These are phyloP conservation scores for Rhombomys opimus DNA, from an alignment of 2,113 vertebrate species.

Conservation along the genomic window DNA sequence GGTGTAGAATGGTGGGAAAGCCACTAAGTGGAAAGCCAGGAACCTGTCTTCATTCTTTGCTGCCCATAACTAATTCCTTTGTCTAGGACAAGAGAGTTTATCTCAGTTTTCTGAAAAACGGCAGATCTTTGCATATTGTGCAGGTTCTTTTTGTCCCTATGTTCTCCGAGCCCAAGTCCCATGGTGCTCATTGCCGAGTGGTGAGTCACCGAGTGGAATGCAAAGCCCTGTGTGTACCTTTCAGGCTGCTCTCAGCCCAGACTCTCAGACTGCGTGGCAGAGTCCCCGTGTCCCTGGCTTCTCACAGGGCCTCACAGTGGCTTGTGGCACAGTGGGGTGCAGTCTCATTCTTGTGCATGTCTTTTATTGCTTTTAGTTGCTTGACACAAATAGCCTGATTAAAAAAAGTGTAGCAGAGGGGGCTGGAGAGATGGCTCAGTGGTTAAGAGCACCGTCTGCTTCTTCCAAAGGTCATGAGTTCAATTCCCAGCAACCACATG, in stretches of 20 bases:
- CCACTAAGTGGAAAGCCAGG: neutral
- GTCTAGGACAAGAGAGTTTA: neutral
- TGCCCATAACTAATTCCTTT: neutral
- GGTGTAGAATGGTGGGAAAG: neutral
- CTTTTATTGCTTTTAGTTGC: neutral
- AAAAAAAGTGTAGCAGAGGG: neutral
- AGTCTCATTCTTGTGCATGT: neutral
- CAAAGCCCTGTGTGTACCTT: neutral
- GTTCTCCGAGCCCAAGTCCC: neutral
- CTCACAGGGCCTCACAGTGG: neutral
- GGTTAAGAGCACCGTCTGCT: too few species aligned
- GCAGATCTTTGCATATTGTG: neutral
- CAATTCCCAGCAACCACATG: too few species aligned
- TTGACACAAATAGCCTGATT: neutral
- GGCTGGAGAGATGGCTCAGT: too few species aligned
- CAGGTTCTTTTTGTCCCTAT: neutral
- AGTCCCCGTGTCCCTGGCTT: neutral
- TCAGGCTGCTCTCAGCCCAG: neutral
- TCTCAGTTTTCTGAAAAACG: neutral
- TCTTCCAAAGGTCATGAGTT: too few species aligned
- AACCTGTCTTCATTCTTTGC: neutral
- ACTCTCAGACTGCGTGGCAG: neutral
- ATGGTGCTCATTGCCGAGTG: neutral
- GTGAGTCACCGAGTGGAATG: neutral
- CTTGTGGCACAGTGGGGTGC: neutral